Percentiles rank a stretch among this genome's conserved stretches.
Evolutionary conservation across 2,888 invertebrate species (phyloP).

Genomic region (Microplitis deprimator): DNA sequence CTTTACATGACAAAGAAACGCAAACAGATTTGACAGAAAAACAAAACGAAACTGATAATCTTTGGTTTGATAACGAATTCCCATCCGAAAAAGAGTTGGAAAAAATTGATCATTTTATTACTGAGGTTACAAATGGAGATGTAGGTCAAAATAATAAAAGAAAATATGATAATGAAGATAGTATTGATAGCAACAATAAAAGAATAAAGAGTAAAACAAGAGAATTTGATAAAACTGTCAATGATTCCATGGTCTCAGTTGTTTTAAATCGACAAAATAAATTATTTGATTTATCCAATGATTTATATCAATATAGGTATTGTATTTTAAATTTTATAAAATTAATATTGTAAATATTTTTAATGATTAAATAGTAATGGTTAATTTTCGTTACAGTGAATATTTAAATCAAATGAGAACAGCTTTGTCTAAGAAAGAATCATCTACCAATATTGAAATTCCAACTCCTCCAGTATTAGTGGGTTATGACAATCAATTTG

Average conservation of each 20-base stretch:
- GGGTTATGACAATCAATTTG: slow-evolving; percentile 37
- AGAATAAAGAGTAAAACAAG: no score
- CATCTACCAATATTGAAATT: slow-evolving; percentile 1
- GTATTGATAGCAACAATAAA: not conserved
- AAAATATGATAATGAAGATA: not conserved
- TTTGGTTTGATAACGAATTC: slow-evolving; percentile 20
- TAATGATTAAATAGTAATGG: not conserved
- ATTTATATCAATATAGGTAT: slow-evolving; percentile 26
- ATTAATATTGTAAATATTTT: not conserved
- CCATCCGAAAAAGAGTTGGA: slow-evolving; percentile 14
- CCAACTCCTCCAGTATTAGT: slow-evolving; percentile 14
- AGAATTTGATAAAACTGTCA: not conserved
- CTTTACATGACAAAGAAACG: slow-evolving; percentile 9
- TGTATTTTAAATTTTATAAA: not conserved
- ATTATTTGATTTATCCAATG: slow-evolving; percentile 8
- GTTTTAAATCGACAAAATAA: slow-evolving; percentile 17
- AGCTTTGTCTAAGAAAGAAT: slow-evolving; percentile 1
- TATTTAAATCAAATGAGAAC: slow-evolving; percentile 25
- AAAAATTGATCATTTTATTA: slow-evolving; percentile 15
- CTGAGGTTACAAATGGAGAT: not conserved
- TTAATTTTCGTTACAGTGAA: slow-evolving; percentile 10
- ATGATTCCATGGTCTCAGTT: not conserved
- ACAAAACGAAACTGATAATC: not conserved
- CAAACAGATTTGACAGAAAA: not conserved
- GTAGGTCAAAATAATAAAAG: not conserved